phyloP scores from a whole-genome alignment of 1,140 invertebrate genomes.

The Tetramorium simillimum region DNA sequence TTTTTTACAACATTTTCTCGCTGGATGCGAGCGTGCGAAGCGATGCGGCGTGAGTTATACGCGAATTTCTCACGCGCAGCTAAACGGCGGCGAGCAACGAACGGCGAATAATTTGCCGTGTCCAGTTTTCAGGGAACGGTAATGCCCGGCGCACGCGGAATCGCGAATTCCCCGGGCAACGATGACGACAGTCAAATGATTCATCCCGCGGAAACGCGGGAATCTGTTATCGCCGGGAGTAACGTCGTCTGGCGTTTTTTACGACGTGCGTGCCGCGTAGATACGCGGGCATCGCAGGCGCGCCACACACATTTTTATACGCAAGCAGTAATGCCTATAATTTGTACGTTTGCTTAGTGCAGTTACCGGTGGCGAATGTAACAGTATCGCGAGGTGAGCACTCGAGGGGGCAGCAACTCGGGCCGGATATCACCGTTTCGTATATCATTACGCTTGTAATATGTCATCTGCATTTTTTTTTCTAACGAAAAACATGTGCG shows the following conservation, averaged over 20 bases:
- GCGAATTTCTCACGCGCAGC: constrained; percentile 35
- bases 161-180: constrained; percentile 4
- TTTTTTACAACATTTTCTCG: neutral
- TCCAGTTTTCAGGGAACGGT: constrained; percentile 33
- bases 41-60: neutral
- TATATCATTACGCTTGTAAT: constrained; percentile 28
- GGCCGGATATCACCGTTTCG: constrained; percentile 19
- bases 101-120: constrained; percentile 10
- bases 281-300: no score
- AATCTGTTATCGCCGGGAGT: constrained; percentile 24
- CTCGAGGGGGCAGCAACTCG: neutral
- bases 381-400: constrained; percentile 36
- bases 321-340: constrained; percentile 39
- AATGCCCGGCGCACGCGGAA: constrained; percentile 27
- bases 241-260: constrained; percentile 32
- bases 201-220: constrained; percentile 1
- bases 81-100: constrained; percentile 16
- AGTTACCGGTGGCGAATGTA: constrained; percentile 32
- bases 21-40: no score
- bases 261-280: neutral
- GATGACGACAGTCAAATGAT: constrained; percentile 19
- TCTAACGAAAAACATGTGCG: neutral
- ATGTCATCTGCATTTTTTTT: constrained; percentile 19
- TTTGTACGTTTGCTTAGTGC: constrained; percentile 41
- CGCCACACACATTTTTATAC: constrained; percentile 25